Conservation (phyloP, 2,797 vertebrate species). For the Glyptemys insculpta region DNA sequence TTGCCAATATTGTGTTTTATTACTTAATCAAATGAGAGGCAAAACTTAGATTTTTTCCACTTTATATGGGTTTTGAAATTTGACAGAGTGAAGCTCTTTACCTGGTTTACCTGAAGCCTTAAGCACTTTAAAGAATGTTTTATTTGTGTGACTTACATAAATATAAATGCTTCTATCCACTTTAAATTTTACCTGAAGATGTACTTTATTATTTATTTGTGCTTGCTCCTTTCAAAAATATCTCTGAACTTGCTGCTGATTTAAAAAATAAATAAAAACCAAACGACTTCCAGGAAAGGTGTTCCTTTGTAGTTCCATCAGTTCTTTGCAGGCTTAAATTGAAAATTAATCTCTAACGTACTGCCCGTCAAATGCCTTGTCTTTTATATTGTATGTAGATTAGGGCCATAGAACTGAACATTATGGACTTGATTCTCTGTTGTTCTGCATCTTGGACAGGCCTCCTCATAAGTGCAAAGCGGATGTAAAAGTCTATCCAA, state of each 20-base stretch:
- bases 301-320: slow-evolving; percentile 70
- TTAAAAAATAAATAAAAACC: slow-evolving; percentile 37
- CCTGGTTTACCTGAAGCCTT: background rate
- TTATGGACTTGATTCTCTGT: background rate
- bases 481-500: background rate
- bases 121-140: background rate
- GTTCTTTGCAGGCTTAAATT: slow-evolving; percentile 71
- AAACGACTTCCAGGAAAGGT: slow-evolving; percentile 67
- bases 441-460: slow-evolving; percentile 52
- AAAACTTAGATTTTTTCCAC: background rate
- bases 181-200: slow-evolving; percentile 54
- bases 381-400: slow-evolving; percentile 45
- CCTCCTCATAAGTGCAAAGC: background rate
- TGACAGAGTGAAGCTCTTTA: background rate
- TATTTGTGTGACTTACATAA: slow-evolving; percentile 8
- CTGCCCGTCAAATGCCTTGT: slow-evolving; percentile 62
- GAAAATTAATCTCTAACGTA: slow-evolving; percentile 66
- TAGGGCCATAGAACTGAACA: slow-evolving; percentile 45
- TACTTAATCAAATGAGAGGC: background rate
- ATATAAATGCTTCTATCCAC: slow-evolving; percentile 9
- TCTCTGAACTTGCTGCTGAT: slow-evolving; percentile 40
- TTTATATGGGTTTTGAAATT: background rate
- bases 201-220: slow-evolving; percentile 15
- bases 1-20: background rate
- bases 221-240: slow-evolving; percentile 66